A percentile compares a stretch with the other conserved stretches of the same genome.
These are phyloP conservation scores for Chondrilla cf. caribensis DNA, from an alignment of 37 sponge, comb jelly and placozoan genomes.

Conservation along the genomic window DNA sequence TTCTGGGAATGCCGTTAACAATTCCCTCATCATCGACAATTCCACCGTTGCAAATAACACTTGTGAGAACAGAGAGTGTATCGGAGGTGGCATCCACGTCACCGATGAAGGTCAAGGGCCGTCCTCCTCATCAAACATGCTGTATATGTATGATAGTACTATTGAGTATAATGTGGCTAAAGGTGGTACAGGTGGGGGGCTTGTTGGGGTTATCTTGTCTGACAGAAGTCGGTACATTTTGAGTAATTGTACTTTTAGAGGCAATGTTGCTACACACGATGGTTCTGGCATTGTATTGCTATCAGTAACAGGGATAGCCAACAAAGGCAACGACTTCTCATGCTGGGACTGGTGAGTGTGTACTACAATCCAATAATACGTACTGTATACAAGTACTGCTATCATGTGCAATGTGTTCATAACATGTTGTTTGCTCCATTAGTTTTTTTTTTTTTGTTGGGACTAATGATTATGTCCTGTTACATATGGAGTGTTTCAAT, in stretches of 20 bases:
- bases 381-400: not conserved
- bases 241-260: not conserved
- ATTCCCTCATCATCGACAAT: not conserved
- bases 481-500: no score
- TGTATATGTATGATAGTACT: not conserved
- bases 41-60: not conserved
- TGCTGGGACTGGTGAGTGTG: conserved; percentile 4
- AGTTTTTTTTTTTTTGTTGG: no score
- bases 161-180: not conserved
- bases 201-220: not conserved
- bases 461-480: no score
- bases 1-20: not conserved
- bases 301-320: not conserved
- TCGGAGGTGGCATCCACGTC: conserved; percentile 4
- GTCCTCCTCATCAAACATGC: not conserved
- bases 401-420: no score
- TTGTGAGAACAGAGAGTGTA: not conserved
- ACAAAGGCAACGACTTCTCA: not conserved
- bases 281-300: not conserved
- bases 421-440: no score
- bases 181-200: not conserved
- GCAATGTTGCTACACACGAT: not conserved
- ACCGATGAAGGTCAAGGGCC: not conserved
- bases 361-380: not conserved
- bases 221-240: not conserved